A percentile compares a stretch with the other conserved stretches of the same genome.
Conservation (phyloP, 1,140 invertebrate genomes). For the Musca vetustissima region DNA sequence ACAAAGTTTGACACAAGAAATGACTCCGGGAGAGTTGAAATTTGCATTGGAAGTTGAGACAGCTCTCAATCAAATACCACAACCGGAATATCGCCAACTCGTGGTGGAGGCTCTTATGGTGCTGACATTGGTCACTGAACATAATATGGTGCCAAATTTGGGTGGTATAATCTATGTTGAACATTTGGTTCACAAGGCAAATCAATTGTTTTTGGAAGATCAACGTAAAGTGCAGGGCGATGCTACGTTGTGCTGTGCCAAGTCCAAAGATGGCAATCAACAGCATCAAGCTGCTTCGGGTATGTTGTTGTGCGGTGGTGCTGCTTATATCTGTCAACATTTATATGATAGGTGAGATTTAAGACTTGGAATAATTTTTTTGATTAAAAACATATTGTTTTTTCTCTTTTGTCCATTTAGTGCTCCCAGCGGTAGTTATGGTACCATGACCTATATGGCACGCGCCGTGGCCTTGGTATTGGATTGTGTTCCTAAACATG, state of each 20-base stretch:
- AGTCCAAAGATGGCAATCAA: conserved; percentile 65
- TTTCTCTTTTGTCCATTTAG: too few relatives aligned
- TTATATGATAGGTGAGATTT: conserved; percentile 80
- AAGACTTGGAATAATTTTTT: too few relatives aligned
- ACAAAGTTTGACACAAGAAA: conserved; percentile 92
- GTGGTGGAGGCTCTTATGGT: conserved; percentile 98
- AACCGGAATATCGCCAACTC: conserved; percentile 97
- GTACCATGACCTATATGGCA: conserved; percentile 97
- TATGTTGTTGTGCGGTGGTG: conserved; percentile 81
- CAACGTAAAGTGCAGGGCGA: conserved; percentile 84
- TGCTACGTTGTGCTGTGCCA: conserved; percentile 88
- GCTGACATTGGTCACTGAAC: conserved; percentile 85
- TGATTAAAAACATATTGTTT: neutral
- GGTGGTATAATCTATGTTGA: conserved; percentile 88
- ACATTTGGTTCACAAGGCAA: conserved; percentile 90
- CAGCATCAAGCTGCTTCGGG: conserved; percentile 62
- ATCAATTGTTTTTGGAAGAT: conserved; percentile 93
- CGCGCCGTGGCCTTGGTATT: conserved; percentile 77
- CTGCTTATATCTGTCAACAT: conserved; percentile 93
- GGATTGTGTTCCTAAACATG: conserved; percentile 74
- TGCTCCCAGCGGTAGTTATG: conserved; percentile 94
- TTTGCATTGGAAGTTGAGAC: conserved; percentile 97
- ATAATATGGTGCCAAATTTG: conserved; percentile 76
- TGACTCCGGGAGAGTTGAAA: conserved; percentile 98
- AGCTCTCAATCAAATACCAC: conserved; percentile 94